Percentiles rank a stretch among this genome's conserved stretches.
These are phyloP conservation scores for Pachyrhynchus sulphureomaculatus DNA, from an alignment of 1,140 invertebrate genomes.

Conservation along the genomic window DNA sequence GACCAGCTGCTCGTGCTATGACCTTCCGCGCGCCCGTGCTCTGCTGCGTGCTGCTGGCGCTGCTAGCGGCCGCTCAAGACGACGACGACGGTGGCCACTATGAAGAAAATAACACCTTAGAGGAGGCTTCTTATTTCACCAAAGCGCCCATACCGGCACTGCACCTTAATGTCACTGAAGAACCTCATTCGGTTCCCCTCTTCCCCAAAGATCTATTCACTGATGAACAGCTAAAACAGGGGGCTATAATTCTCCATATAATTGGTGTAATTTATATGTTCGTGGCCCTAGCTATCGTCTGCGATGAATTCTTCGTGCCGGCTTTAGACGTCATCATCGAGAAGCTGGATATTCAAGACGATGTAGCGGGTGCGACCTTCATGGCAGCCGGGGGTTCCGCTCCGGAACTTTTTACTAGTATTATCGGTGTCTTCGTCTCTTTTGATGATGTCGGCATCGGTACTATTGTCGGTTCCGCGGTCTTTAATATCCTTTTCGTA, in stretches of 20 bases:
- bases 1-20: conserved; percentile 39
- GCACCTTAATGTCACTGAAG: background rate
- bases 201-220: conserved; percentile 91
- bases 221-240: conserved; percentile 74
- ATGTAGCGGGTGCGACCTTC: conserved; percentile 90
- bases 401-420: conserved; percentile 88
- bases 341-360: conserved; percentile 85
- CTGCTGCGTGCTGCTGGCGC: conserved; percentile 43
- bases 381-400: conserved; percentile 91
- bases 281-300: conserved; percentile 87
- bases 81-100: conserved; percentile 7
- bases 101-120: conserved; percentile 12
- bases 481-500: conserved; percentile 94
- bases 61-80: conserved; percentile 35
- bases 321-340: conserved; percentile 92
- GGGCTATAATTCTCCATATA: conserved; percentile 84
- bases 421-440: conserved; percentile 92
- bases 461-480: conserved; percentile 91
- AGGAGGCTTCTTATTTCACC: conserved; percentile 15
- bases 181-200: conserved; percentile 61
- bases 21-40: conserved; percentile 47
- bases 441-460: conserved; percentile 93
- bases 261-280: conserved; percentile 93
- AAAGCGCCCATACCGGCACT: conserved; percentile 8
- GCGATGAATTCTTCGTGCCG: conserved; percentile 93